A percentile compares a stretch with the other conserved stretches of the same genome.
Conservation (phyloP, 2,888 invertebrate species). For the Drosophila paranaensis region DNA sequence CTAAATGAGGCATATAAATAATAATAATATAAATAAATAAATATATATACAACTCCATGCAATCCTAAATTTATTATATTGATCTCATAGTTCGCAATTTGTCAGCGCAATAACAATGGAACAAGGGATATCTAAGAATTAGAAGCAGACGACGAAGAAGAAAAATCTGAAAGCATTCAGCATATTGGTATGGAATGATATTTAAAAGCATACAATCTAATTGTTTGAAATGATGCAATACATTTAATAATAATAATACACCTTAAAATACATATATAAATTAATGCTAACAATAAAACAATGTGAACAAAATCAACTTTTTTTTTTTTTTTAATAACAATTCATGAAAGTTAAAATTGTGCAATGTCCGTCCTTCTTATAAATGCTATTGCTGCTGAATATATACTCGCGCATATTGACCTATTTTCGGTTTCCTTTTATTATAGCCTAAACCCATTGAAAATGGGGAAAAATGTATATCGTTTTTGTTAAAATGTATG, state of each 20-base stretch:
- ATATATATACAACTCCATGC: slow-evolving; percentile 19
- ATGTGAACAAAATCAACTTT: slow-evolving; percentile 57
- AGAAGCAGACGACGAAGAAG: neutral
- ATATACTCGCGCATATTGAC: too few species aligned
- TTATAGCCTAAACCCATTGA: too few species aligned
- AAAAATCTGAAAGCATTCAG: neutral
- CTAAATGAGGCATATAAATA: slow-evolving; percentile 44
- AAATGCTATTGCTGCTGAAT: too few species aligned
- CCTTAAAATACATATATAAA: slow-evolving; percentile 55
- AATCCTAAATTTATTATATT: slow-evolving; percentile 36
- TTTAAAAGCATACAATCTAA: slow-evolving; percentile 79
- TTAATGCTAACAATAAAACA: slow-evolving; percentile 71
- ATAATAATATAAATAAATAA: too few species aligned
- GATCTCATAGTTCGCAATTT: slow-evolving; percentile 3
- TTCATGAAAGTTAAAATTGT: too few species aligned
- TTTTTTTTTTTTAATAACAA: too few species aligned
- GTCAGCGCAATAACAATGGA: neutral
- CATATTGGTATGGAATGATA: slow-evolving; percentile 52
- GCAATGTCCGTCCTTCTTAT: too few species aligned
- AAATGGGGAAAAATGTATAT: too few species aligned
- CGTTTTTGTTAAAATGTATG: too few species aligned
- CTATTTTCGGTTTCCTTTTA: too few species aligned
- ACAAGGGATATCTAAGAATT: neutral
- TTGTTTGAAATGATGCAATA: slow-evolving; percentile 74
- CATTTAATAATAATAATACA: slow-evolving; percentile 48